Conservation (phyloP, 2,113 vertebrate genomes). For the Otis tarda region DNA sequence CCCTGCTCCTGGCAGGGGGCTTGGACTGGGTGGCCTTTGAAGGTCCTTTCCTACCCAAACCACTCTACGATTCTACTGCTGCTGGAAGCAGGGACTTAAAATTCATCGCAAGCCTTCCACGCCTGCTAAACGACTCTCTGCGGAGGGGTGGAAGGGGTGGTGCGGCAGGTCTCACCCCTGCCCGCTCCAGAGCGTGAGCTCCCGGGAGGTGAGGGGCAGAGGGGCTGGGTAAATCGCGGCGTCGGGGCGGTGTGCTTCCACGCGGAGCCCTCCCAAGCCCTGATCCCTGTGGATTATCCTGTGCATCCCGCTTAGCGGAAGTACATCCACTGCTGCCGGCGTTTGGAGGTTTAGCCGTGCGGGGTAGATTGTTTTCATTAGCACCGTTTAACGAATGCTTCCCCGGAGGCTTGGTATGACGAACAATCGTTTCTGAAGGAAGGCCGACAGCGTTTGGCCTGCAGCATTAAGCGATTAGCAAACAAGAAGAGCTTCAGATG, state of each 20-base stretch:
- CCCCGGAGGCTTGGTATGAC: background rate
- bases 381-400: background rate
- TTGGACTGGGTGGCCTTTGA: too few species aligned
- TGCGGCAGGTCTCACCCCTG: too few species aligned
- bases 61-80: too few species aligned
- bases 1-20: too few species aligned
- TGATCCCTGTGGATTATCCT: background rate
- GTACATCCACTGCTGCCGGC: background rate
- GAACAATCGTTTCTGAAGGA: background rate
- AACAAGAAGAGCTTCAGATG: background rate
- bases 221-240: background rate
- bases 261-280: fast-evolving
- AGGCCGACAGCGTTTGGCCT: background rate
- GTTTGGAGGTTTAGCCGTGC: background rate
- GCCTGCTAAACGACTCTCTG: background rate
- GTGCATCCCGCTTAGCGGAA: background rate
- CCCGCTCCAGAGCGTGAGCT: background rate
- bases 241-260: fast-evolving
- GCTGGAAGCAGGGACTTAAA: background rate
- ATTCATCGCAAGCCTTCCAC: background rate
- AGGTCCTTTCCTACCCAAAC: too few species aligned
- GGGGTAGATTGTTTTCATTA: background rate
- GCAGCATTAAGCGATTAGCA: background rate
- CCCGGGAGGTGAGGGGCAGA: background rate
- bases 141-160: background rate